Evolutionary conservation across 2,113 vertebrate genomes (phyloP), one percentile per base, ranked within the genome.

Genomic region (Festucalex cinctus): DNA sequence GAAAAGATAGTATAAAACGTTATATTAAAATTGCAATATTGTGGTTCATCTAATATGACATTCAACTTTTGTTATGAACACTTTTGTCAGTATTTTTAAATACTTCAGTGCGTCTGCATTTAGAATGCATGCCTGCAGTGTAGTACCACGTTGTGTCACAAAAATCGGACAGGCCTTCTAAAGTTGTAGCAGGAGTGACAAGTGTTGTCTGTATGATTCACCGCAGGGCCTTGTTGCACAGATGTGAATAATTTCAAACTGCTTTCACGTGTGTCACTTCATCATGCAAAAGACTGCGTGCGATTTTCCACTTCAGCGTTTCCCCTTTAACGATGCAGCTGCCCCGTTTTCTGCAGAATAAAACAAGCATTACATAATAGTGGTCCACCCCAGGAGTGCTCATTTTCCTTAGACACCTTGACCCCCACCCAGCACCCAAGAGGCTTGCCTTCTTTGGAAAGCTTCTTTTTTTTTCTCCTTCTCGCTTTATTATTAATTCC

Each of bases 401-500:
- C 49, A 8, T 62, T 71, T 66, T 70, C 68, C 60, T 61, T 56
- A 41, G 24, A 44, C 69, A 73, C 69, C 66, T 72, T 63, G 56
- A 68, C 49, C 56, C 19, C 37, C 20, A 28, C 32, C 24, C 39
- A 37, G 17, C 61, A 36, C 41, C 57, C 28, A 41, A 49, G 35
- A 68, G 72, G 59, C 66, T 82, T 62, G 65, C 70, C 79, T 74
- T 68, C 22, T 83, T 77, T 83, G 26, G 57, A 68, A 58, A 71
- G 49, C 22, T 59, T 24, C 43, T 24, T 41, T 62, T 37, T 32
- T 69, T 78, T n/a, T n/a, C n/a, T n/a, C n/a, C n/a, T n/a, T n/a
- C n/a, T n/a, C n/a, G n/a, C 72, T 70, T 71, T 54, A 26, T 54
- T 54, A 84, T 83, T 83, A 78, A 82, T 82, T 79, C 71, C 68